phyloP scores from a whole-genome alignment of 2,797 vertebrate genomes.

The Phoxinus dragarum region DNA sequence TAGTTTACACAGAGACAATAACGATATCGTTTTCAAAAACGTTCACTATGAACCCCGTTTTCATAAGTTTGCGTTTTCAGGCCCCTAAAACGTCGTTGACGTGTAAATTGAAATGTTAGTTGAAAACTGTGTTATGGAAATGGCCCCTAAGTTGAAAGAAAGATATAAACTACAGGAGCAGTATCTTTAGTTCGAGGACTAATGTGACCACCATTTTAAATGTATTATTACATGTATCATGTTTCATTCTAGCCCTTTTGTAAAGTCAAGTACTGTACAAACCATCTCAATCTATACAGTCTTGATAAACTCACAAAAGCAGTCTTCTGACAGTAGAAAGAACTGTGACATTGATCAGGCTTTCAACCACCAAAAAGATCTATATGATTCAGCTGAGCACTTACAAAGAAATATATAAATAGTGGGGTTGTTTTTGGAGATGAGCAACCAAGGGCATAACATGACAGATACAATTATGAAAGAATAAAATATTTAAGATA shows the following conservation, averaged over 20 bases:
- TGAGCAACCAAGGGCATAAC: not conserved
- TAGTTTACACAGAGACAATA: too few species aligned
- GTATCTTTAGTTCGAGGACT: not conserved
- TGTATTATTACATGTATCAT: not conserved
- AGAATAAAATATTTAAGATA: not conserved
- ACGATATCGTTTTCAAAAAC: too few species aligned
- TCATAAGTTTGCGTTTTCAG: too few species aligned
- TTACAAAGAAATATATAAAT: not conserved
- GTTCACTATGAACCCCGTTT: too few species aligned
- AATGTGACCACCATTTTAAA: not conserved
- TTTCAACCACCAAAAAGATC: not conserved
- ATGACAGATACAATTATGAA: not conserved
- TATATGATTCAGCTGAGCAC: not conserved
- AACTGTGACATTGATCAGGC: not conserved
- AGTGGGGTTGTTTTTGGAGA: not conserved
- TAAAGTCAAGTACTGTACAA: not conserved
- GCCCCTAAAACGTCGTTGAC: too few species aligned
- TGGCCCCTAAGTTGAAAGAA: not conserved
- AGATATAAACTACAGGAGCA: not conserved
- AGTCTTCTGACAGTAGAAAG: not conserved
- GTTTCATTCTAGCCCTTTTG: not conserved
- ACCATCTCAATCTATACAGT: not conserved
- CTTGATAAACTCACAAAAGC: not conserved
- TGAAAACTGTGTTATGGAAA: too few species aligned
- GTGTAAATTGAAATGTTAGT: too few species aligned